These are phyloP conservation scores for Drosophila borealis DNA, from an alignment of 2,888 invertebrate species.

Conservation along the genomic window DNA sequence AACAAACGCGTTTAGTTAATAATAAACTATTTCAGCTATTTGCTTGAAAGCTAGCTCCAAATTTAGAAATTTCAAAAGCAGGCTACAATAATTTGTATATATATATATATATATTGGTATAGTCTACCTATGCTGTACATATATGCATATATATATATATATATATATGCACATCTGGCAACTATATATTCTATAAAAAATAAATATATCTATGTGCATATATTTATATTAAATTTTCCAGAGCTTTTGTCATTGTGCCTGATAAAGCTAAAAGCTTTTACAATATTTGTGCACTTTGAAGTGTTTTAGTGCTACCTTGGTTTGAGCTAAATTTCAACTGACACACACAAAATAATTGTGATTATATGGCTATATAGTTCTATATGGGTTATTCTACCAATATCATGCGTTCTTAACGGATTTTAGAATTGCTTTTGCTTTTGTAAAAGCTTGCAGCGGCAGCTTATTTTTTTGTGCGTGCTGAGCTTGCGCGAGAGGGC, in stretches of 20 bases:
- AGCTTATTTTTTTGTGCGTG: conserved; percentile 16
- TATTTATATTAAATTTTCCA: not conserved
- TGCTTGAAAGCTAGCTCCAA: not conserved
- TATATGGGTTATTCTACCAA: too few species aligned
- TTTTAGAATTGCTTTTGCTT: not conserved
- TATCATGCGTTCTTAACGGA: too few species aligned
- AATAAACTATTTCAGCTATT: not conserved
- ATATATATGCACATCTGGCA: conserved; percentile 1
- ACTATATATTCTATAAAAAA: conserved; percentile 6
- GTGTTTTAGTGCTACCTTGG: conserved; percentile 23
- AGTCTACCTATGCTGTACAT: conserved; percentile 5
- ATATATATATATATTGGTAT: conserved; percentile 7
- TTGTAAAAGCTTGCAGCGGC: conserved; percentile 3
- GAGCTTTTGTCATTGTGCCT: too few species aligned
- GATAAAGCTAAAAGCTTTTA: conserved; percentile 11
- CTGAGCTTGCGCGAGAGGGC: not conserved
- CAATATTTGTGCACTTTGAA: not conserved
- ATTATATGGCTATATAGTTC: not conserved
- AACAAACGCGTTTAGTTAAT: too few species aligned
- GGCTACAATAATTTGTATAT: conserved; percentile 1
- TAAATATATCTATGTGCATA: not conserved
- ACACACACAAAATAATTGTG: not conserved
- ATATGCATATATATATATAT: not conserved
- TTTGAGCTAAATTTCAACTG: not conserved
- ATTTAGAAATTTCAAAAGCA: not conserved